Conservation (phyloP, 2,113 vertebrate genomes). For the Nesoenas mayeri region DNA sequence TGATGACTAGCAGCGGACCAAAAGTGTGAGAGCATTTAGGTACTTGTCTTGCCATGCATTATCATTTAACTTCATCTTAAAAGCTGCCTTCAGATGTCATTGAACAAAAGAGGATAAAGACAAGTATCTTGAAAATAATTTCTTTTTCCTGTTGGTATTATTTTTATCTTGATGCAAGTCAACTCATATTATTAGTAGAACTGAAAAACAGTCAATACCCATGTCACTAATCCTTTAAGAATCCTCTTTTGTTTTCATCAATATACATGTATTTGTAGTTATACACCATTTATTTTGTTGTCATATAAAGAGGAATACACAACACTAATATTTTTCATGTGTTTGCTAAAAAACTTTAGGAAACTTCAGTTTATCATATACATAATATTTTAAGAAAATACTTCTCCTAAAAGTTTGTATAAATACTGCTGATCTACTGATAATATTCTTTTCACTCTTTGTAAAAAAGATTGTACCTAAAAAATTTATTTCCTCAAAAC, state of each 20-base stretch:
- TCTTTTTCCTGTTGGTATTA: neutral
- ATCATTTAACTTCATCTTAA: conserved; percentile 59
- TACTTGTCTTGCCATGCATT: conserved; percentile 20
- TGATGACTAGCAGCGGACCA: conserved; percentile 18
- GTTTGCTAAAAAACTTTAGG: neutral
- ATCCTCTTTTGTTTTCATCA: neutral
- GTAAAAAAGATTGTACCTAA: neutral
- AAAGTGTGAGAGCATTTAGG: conserved; percentile 34
- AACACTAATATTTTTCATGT: neutral
- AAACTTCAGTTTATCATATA: neutral
- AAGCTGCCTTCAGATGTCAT: conserved; percentile 35
- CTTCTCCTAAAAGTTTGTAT: neutral
- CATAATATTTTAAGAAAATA: neutral
- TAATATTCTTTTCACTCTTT: neutral
- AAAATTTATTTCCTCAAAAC: neutral
- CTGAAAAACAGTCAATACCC: neutral
- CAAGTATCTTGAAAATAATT: conserved; percentile 35
- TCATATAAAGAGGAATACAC: neutral
- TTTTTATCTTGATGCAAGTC: neutral
- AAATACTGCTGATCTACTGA: neutral
- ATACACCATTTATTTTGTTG: neutral
- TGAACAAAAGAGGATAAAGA: conserved; percentile 1
- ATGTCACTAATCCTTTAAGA: neutral
- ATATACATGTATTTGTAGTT: neutral
- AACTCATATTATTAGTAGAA: neutral